These are phyloP conservation scores for Monochamus alternatus DNA, from an alignment of 2,888 invertebrate genomes.

Conservation along the genomic window DNA sequence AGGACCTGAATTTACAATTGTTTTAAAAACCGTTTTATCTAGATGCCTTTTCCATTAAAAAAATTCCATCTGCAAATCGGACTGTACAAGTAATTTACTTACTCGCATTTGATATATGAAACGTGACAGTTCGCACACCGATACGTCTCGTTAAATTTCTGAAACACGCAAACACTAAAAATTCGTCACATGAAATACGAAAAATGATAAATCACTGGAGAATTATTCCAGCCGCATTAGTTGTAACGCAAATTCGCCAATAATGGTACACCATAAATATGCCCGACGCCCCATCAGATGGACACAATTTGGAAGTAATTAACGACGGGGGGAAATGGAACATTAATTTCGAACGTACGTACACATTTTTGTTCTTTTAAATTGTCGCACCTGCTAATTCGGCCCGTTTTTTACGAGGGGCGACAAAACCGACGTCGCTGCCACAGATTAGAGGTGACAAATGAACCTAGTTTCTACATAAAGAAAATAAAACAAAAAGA, in stretches of 20 bases:
- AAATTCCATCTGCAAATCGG: too few relatives aligned
- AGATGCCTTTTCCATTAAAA: too few relatives aligned
- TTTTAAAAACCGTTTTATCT: too few relatives aligned
- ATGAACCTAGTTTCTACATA: too few relatives aligned
- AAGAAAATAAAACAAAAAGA: too few relatives aligned
- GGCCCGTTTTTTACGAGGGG: neutral
- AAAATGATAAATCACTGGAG: conserved; percentile 6
- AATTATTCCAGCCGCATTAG: neutral
- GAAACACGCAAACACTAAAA: neutral
- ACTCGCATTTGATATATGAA: neutral
- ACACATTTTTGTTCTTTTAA: conserved; percentile 6
- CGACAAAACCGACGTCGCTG: neutral
- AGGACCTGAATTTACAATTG: too few relatives aligned
- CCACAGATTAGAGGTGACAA: too few relatives aligned
- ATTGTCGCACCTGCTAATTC: conserved; percentile 8
- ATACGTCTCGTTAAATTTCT: conserved; percentile 3
- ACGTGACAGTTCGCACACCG: neutral
- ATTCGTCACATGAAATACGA: neutral
- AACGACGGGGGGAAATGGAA: conserved; percentile 9
- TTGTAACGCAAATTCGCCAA: conserved; percentile 6
- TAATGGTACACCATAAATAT: conserved; percentile 6
- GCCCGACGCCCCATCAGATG: conserved; percentile 10
- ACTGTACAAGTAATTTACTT: neutral
- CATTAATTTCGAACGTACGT: neutral
- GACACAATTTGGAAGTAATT: conserved; percentile 8